Conservation (phyloP, 1,140 invertebrate genomes). For the Branchinecta lynchi region DNA sequence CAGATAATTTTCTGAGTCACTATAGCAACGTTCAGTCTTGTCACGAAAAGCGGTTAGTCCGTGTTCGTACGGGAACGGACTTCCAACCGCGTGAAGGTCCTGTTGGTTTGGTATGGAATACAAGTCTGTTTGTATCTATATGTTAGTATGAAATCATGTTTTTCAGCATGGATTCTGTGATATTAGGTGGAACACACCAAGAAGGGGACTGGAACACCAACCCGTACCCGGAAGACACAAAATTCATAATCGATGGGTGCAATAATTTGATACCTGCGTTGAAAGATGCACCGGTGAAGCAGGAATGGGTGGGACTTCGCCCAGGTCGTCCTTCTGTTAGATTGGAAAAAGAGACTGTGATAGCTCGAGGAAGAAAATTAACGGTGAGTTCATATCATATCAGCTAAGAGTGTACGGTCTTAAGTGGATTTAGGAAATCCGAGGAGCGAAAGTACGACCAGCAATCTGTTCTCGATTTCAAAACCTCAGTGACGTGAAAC, state of each 20-base stretch:
- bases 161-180: constrained; percentile 41
- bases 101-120: too few relatives aligned
- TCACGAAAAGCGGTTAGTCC: too few relatives aligned
- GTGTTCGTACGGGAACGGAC: too few relatives aligned
- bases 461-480: too few relatives aligned
- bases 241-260: constrained; percentile 47
- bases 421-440: too few relatives aligned
- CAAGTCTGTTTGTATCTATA: too few relatives aligned
- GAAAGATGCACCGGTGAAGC: constrained; percentile 38
- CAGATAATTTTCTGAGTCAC: too few relatives aligned
- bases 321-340: constrained; percentile 47
- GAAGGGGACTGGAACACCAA: constrained; percentile 42
- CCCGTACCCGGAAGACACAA: constrained; percentile 38
- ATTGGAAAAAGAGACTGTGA: constrained; percentile 40
- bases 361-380: constrained; percentile 22
- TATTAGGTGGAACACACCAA: constrained; percentile 59
- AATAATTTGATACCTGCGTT: constrained; percentile 41
- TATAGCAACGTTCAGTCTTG: too few relatives aligned
- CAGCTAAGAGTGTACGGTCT: too few relatives aligned
- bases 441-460: too few relatives aligned
- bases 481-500: too few relatives aligned
- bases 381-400: neutral
- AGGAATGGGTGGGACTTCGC: constrained; percentile 53
- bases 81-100: too few relatives aligned
- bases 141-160: constrained; percentile 10